These are phyloP conservation scores for Ditylenchus weischeri DNA, from an alignment of 2,888 invertebrate species.

Conservation along the genomic window DNA sequence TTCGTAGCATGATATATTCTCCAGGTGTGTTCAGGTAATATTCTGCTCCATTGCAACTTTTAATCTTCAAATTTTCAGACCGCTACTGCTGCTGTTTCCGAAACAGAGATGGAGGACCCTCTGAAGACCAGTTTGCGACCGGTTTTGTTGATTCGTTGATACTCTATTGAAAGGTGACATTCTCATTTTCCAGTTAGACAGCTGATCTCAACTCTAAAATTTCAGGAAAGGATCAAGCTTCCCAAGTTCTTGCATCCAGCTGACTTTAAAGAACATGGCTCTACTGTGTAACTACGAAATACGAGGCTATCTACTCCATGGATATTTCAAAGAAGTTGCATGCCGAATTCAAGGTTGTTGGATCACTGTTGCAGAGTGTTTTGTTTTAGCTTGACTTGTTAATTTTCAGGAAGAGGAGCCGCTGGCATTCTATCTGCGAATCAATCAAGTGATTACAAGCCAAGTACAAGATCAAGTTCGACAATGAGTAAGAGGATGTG, in stretches of 20 bases:
- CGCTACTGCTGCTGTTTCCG: constrained; percentile 8
- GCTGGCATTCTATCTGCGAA: constrained; percentile 17
- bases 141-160: constrained; percentile 22
- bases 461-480: constrained; percentile 4
- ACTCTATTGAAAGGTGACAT: constrained; percentile 22
- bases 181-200: not conserved
- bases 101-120: constrained; percentile 1
- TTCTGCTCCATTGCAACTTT: not conserved
- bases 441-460: constrained; percentile 13
- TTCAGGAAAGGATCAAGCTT: constrained; percentile 14
- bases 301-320: constrained; percentile 8
- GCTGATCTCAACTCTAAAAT: not conserved
- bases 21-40: constrained; percentile 21
- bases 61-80: constrained; percentile 11
- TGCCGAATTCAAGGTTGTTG: not conserved
- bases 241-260: constrained; percentile 11
- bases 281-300: constrained; percentile 7
- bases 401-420: constrained; percentile 16
- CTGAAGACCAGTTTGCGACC: constrained; percentile 19
- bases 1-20: constrained; percentile 15
- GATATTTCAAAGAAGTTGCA: not conserved
- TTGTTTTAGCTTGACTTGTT: no score
- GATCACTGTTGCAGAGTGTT: no score
- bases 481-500: not conserved
- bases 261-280: constrained; percentile 11